A percentile compares a stretch with the other conserved stretches of the same genome.
Conservation (phyloP, 2,888 invertebrate species). For the Lepidochrysops patricia region DNA sequence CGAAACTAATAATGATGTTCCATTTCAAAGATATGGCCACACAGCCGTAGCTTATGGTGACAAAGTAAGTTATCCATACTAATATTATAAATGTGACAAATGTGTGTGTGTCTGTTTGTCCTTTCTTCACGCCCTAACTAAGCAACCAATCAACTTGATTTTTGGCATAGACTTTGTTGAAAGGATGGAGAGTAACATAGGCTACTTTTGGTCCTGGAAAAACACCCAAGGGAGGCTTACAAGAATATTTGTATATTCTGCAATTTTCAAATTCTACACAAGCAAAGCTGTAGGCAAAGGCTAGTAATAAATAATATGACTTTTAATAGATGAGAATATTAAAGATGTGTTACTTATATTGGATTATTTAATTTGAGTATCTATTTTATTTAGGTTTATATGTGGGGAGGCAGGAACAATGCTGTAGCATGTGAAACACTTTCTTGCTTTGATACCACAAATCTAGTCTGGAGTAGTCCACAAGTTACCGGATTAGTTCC, state of each 20-base stretch:
- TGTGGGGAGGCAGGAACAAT: slow-evolving; percentile 96
- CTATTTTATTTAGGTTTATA: slow-evolving; percentile 72
- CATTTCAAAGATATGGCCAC: slow-evolving; percentile 93
- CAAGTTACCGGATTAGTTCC: slow-evolving; percentile 81
- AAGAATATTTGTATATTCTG: background rate
- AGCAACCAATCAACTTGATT: no score
- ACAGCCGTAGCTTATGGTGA: slow-evolving; percentile 88
- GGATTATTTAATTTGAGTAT: background rate
- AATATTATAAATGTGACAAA: no score
- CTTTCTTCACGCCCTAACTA: no score
- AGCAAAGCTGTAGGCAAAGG: no score
- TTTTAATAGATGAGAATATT: background rate
- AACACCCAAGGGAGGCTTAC: no score
- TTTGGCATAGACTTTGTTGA: no score
- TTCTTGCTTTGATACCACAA: slow-evolving; percentile 86
- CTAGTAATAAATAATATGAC: background rate
- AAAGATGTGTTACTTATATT: background rate
- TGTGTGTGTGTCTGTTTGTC: no score
- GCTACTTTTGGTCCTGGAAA: no score
- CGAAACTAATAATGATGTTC: slow-evolving; percentile 72
- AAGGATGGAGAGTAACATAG: no score
- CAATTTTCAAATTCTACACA: background rate
- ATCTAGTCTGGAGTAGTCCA: slow-evolving; percentile 79
- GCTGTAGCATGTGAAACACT: slow-evolving; percentile 84
- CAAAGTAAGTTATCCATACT: slow-evolving; percentile 71